Evolutionary conservation across 35 echinoderm and acorn worm genomes (phyloP), one percentile per base, ranked within the genome.

Genomic region (Ophioderma brevispina): DNA sequence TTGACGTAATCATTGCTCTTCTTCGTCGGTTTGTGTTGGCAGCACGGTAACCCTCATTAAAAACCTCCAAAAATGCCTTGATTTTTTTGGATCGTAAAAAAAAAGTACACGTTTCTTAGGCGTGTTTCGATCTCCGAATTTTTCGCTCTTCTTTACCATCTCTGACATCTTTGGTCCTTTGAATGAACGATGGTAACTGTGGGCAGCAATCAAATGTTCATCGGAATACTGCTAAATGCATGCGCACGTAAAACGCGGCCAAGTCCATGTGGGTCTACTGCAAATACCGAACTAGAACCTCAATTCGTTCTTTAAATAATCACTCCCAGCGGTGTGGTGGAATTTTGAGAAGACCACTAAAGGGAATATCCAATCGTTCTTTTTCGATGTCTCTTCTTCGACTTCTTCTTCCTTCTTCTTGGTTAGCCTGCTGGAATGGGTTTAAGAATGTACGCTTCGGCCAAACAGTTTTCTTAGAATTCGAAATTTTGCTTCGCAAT

Each of bases 21-120:
- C 15, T 75, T 15, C 25, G 31, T 33, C 38, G 36, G 23, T 82
- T 82, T n/a, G n/a, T n/a, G n/a, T n/a, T 80, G 1, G 35, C 81
- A 50, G 59, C 81, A 35, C 36, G 80, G 81, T 91, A 91, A 14
- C 76, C 63, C 84, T 6, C 75, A 25, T 91, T 64, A 13, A 91
- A 80, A 91, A 80, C 89, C 31, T n/a, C n/a, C 89, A 80, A 84
- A 91, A 91, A 91, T 81, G 33, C 19, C 43, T 81, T 23, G 89
- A 63, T 37, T 91, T 56, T 33, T 85, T 37, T 39, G 81, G 81
- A 32, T 91, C 81, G 89, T 91, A 85, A 50, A n/a, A n/a, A n/a
- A n/a, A n/a, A n/a, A n/a, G n/a, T 91, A 91, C 39, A 91, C 40
- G 6, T 83, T 76, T 43, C 78, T 78, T 75, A 91, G 64, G 30